Evolutionary conservation across 1,140 invertebrate genomes (phyloP), one percentile per base, ranked within the genome.

Genomic region (Cherax quadricarinatus): DNA sequence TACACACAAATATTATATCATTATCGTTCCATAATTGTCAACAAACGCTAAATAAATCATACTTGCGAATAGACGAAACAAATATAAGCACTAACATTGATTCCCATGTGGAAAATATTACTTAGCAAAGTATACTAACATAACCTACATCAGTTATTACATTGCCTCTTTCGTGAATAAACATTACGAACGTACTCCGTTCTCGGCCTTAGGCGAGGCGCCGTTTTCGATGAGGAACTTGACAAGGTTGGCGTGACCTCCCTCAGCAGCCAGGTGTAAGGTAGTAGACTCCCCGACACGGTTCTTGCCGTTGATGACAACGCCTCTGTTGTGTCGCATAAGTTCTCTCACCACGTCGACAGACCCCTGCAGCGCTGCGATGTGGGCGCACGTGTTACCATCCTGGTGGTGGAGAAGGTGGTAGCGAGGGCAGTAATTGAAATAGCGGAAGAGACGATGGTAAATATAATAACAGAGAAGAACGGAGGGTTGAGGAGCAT

Each of bases 311-410:
- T 98, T 97, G 93, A 99, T 99, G 0, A 99, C 99, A 73, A 99
- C 98, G 93, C 97, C 97, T 94, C 98, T 97, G 95, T 99, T 99
- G 94, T 99, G 99, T 95, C 98, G 98, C 99, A 99, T 99, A 53
- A 99, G 96, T 95, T 99, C 99, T 95, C 99, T 98, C 89, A 99
- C 98, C 70, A 99, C 99, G 93, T 98, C 97, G 0, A 99, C 98
- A 90, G 98, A 99, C 24, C 99, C 99, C 95, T 99, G 99, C 96
- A 98, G 98, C 12, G 99, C 99, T 2, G 99, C 99, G 94, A 99
- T 99, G 94, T 99, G 99, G 4, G 99, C 99, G 95, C 99, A 99
- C 0, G 99, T 99, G 95, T 99, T 99, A 5, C 99, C 99, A 94
- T 99, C 98, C 96, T 97, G 94, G 16, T 94, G 18, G 18, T 5